Evolutionary conservation across 2,888 invertebrate genomes (phyloP), one percentile per base, ranked within the genome.

Genomic region (Lasioglossum oenotherae): DNA sequence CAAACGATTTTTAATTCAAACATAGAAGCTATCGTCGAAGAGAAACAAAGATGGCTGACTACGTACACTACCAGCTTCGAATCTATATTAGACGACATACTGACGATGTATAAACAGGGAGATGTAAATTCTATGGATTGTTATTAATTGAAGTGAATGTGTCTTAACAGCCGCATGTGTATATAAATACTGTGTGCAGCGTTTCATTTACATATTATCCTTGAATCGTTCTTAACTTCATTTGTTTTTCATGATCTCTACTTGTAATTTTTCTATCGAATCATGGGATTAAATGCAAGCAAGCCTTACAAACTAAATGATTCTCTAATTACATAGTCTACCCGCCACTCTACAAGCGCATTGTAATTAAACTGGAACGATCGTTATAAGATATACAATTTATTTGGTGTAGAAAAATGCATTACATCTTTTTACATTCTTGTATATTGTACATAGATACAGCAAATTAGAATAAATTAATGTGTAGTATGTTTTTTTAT

Each of bases 21-120:
- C 93, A 96, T 97, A 72, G 96, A 97, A 90, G 95, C 95, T 60
- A 95, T 97, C 19, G 95, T 97, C 0, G 96, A 96, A 27, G 96
- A 97, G 81, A 97, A 97, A 89, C 96, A 95, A 75, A 96, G 96
- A 77, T 98, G 98, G 98, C 95, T 97, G 60, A 96, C 96, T 74
- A 96, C 97, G 44, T 96, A 97, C 73, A 96, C 97, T n/a, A 97
- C 96, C 90, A 96, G 96, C 91, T 96, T 98, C 27, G 96, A 96
- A 4, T 97, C 98, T 0, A 95, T 98, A 6, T 94, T 98, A 2
- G 98, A 98, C 91, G 98, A 98, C 94, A 97, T 98, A 86, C 94
- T 97, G 38, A 96, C 96, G 16, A 96, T 96, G 78, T 96, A 97
- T 90, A 96, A 96, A 88, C 92, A 95, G 1, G 95, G 93, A 64